These are phyloP conservation scores for Danionella dracula DNA, from an alignment of 2,797 vertebrate species.

Conservation along the genomic window DNA sequence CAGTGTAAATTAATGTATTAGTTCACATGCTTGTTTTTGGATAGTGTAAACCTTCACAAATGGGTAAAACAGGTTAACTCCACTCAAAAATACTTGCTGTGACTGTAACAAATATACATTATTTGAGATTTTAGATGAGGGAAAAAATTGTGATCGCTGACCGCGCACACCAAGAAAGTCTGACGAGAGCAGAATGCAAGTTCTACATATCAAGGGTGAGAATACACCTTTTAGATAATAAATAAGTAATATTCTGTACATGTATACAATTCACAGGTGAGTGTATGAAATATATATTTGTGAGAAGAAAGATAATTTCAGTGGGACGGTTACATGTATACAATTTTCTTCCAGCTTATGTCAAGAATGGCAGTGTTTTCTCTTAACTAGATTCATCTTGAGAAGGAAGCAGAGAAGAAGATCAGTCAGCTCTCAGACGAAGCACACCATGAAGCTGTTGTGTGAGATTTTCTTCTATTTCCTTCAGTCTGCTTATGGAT, in stretches of 20 bases:
- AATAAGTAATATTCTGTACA: too few relatives aligned
- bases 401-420: conserved; percentile 76
- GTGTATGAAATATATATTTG: too few relatives aligned
- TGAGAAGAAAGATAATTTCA: too few relatives aligned
- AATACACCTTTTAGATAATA: background rate
- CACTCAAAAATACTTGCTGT: too few relatives aligned
- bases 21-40: too few relatives aligned
- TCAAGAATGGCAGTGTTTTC: background rate
- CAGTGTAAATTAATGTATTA: background rate
- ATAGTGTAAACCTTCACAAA: too few relatives aligned
- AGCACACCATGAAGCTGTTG: conserved; percentile 75
- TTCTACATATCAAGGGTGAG: conserved; percentile 82
- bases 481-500: background rate
- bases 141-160: conserved; percentile 65
- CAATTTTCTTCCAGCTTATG: background rate
- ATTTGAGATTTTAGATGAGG: conserved; percentile 61
- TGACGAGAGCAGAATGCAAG: conserved; percentile 68
- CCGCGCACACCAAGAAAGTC: conserved; percentile 57
- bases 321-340: too few relatives aligned
- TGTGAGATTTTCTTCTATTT: conserved; percentile 64
- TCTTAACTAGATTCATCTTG: conserved; percentile 64
- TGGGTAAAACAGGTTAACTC: too few relatives aligned
- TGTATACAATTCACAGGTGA: too few relatives aligned
- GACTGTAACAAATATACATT: too few relatives aligned
- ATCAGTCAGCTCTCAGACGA: conserved; percentile 66